Percentiles rank a stretch among this genome's conserved stretches.
These are phyloP conservation scores for Limnephilus lunatus DNA, from an alignment of 2,888 invertebrate genomes.

Conservation along the genomic window DNA sequence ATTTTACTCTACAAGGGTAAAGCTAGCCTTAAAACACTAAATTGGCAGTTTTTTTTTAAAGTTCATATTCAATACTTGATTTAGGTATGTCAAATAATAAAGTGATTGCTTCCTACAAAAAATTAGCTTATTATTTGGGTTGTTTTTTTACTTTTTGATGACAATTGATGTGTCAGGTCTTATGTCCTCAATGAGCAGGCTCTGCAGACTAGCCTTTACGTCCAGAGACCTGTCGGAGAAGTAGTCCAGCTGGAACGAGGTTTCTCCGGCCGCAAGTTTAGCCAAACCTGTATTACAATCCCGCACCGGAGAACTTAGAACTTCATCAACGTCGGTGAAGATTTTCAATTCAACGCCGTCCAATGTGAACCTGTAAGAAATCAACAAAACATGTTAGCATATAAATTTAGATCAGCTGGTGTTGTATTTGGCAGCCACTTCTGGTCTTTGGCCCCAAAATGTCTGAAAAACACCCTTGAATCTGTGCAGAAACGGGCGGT, in stretches of 20 bases:
- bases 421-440: not conserved
- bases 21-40: too few relatives aligned
- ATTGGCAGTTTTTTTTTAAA: too few relatives aligned
- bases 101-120: not conserved
- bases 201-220: conserved; percentile 83
- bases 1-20: too few relatives aligned
- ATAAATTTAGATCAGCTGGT: not conserved
- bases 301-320: conserved; percentile 85
- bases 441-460: too few relatives aligned
- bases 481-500: too few relatives aligned
- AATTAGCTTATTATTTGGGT: not conserved
- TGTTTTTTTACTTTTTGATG: conserved; percentile 77
- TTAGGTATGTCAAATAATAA: not conserved
- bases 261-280: conserved; percentile 83
- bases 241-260: conserved; percentile 79
- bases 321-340: conserved; percentile 86
- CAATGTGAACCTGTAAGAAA: conserved; percentile 76
- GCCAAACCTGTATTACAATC: conserved; percentile 85
- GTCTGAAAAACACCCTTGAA: too few relatives aligned
- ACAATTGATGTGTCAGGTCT: conserved; percentile 81
- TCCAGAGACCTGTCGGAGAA: conserved; percentile 84
- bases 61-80: too few relatives aligned
- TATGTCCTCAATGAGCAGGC: conserved; percentile 84
- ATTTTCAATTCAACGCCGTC: conserved; percentile 85
- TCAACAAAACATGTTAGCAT: not conserved